A percentile compares a stretch with the other conserved stretches of the same genome.
phyloP scores from a whole-genome alignment of 1,140 invertebrate genomes.

The Chymomyza costata region DNA sequence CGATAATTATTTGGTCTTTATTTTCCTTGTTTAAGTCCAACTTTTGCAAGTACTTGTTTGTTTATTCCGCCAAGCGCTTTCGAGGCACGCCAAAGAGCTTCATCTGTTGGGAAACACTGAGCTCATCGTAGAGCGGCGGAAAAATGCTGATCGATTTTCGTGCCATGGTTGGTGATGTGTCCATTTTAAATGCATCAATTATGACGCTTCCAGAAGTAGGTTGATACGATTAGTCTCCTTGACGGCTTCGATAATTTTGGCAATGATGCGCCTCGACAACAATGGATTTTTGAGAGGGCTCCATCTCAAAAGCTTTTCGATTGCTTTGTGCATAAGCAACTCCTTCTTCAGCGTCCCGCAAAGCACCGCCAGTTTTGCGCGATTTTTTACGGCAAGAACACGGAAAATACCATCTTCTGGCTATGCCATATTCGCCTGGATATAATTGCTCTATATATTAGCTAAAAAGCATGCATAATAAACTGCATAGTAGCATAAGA shows the following conservation, averaged over 20 bases:
- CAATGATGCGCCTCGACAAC: constrained; percentile 71
- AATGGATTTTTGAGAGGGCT: not conserved
- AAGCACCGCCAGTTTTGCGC: not conserved
- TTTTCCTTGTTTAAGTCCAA: constrained; percentile 28
- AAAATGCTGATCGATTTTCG: constrained; percentile 82
- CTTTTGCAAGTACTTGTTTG: constrained; percentile 26
- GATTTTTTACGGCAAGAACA: constrained; percentile 64
- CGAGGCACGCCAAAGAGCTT: constrained; percentile 39
- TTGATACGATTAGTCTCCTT: constrained; percentile 78
- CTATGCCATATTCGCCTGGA: constrained; percentile 81
- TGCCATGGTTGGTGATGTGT: constrained; percentile 61
- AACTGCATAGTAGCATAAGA: constrained; percentile 79
- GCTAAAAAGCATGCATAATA: constrained; percentile 80
- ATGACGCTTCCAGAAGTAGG: constrained; percentile 80
- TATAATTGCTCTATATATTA: constrained; percentile 84
- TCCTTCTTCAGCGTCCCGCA: not conserved
- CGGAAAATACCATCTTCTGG: constrained; percentile 83
- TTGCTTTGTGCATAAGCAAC: not conserved
- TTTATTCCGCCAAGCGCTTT: constrained; percentile 14
- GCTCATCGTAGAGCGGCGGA: constrained; percentile 91
- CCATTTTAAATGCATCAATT: constrained; percentile 81
- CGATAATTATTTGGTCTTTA: constrained; percentile 77
- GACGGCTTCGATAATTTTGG: constrained; percentile 77
- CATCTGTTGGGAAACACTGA: constrained; percentile 93
- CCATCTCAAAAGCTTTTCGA: constrained; percentile 16